Evolutionary conservation across 2,888 invertebrate genomes (phyloP), one percentile per base, ranked within the genome.

Genomic region (Leistus spinibarbis): DNA sequence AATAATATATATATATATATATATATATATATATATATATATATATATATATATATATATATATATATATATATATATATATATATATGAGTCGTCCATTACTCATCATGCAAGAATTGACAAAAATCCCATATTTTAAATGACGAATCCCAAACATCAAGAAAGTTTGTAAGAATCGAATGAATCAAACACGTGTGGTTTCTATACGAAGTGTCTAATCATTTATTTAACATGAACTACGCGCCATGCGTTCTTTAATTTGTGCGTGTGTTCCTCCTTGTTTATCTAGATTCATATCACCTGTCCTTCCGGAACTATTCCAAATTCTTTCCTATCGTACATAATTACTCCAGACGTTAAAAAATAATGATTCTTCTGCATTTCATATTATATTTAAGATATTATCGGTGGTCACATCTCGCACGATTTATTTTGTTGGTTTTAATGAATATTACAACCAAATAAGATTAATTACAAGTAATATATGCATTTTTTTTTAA

Each of bases 331-430:
- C 16, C 17, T 24, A 19, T 24, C 57, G 17, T 27, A 20, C 2
- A 40, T 19, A 16, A 64, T 24, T 64, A 68, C 19, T 40, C 13
- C 27, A 27, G 22, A 57, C 60, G 60, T 60, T 69, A 24, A 24
- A 40, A 57, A 69, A 60, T 69, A 69, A 69, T 27, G 27, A 16
- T 64, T 54, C 69, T 69, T 69, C 69, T 60, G 22, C 40, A 69
- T 7, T 57, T 23, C 57, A 69, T 69, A 56, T 16, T 10, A 19
- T 40, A 40, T 40, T 40, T 2, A 40, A 40, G 13, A 40, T 10
- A 3, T 7, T 9, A 5, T 40, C 40, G 13, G 40, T 10, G 40
- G 13, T 40, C 7, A 40, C 3, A 40, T 40, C 40, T 40, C 7
- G 13, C 40, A 40, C 40, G 40, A 40, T 40, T 40, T 40, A 40